These are phyloP conservation scores for Mesorhabditis spiculigera DNA, from an alignment of 2,888 invertebrate genomes.

Conservation along the genomic window DNA sequence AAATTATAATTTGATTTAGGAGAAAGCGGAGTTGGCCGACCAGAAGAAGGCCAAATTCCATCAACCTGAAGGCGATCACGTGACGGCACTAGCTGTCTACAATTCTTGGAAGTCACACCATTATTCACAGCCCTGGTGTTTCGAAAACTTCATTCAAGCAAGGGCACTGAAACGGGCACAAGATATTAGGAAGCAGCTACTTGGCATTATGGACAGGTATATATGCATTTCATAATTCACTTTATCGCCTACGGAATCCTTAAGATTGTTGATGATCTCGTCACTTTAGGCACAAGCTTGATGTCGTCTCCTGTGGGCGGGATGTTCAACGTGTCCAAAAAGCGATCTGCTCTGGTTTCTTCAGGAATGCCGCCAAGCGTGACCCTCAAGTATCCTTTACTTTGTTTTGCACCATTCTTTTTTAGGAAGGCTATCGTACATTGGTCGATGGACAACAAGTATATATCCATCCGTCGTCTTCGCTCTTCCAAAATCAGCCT, in stretches of 20 bases:
- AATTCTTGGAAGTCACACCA: slow-evolving; percentile 99
- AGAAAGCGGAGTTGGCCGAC: slow-evolving; percentile 92
- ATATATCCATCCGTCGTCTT: slow-evolving; percentile 96
- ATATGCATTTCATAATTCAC: background rate
- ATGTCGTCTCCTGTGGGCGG: slow-evolving; percentile 92
- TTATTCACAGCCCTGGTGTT: slow-evolving; percentile 98
- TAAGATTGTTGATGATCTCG: background rate
- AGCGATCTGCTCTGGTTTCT: slow-evolving; percentile 90
- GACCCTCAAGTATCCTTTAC: slow-evolving; percentile 75
- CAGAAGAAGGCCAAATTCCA: slow-evolving; percentile 99
- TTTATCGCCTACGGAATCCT: background rate
- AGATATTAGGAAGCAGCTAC: slow-evolving; percentile 91
- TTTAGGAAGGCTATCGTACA: slow-evolving; percentile 81
- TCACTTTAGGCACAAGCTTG: slow-evolving; percentile 77
- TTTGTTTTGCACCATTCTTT: background rate
- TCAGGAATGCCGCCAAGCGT: slow-evolving; percentile 96
- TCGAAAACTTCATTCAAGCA: slow-evolving; percentile 97
- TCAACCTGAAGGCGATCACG: slow-evolving; percentile 95
- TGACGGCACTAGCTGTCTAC: slow-evolving; percentile 93
- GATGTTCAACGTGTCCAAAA: slow-evolving; percentile 93
- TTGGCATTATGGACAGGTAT: slow-evolving; percentile 64
- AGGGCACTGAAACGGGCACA: slow-evolving; percentile 85
- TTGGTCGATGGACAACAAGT: slow-evolving; percentile 90
- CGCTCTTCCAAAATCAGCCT: slow-evolving; percentile 94
- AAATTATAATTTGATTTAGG: slow-evolving; percentile 65